Conservation (phyloP, 2,113 vertebrate genomes). For the Pogona vitticeps region DNA sequence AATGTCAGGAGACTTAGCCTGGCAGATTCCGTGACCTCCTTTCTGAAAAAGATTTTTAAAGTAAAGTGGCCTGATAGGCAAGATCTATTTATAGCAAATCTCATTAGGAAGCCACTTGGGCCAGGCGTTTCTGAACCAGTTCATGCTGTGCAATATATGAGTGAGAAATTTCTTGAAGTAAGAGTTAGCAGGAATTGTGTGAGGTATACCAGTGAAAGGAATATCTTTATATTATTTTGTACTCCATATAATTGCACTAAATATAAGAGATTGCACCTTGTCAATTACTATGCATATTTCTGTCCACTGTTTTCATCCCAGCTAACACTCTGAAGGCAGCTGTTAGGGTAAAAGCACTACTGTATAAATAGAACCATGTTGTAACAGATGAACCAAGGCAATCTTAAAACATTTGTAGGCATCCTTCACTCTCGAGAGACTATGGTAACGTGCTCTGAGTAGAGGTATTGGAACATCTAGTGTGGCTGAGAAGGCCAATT, state of each 20-base stretch:
- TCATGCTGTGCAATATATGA: not conserved
- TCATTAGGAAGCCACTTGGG: conserved; percentile 12
- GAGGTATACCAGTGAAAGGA: not conserved
- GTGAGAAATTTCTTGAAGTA: conserved; percentile 3
- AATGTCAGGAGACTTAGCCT: not conserved
- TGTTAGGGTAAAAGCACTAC: too few relatives aligned
- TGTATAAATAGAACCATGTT: too few relatives aligned
- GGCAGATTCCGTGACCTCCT: not conserved
- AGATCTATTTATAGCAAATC: conserved; percentile 27
- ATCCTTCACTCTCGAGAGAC: too few relatives aligned
- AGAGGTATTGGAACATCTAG: too few relatives aligned
- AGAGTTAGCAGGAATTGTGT: not conserved
- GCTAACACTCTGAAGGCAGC: too few relatives aligned
- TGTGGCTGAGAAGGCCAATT: too few relatives aligned
- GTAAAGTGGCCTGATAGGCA: not conserved
- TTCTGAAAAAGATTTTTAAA: not conserved
- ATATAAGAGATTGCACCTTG: not conserved
- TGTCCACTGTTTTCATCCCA: not conserved
- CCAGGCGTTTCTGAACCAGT: not conserved
- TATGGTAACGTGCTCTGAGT: too few relatives aligned
- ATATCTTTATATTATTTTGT: not conserved
- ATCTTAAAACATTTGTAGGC: too few relatives aligned
- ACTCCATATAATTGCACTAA: not conserved
- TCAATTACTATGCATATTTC: not conserved
- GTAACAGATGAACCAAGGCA: not conserved